Evolutionary conservation across 2,113 vertebrate species (phyloP).

Genomic region (Anguilla rostrata): DNA sequence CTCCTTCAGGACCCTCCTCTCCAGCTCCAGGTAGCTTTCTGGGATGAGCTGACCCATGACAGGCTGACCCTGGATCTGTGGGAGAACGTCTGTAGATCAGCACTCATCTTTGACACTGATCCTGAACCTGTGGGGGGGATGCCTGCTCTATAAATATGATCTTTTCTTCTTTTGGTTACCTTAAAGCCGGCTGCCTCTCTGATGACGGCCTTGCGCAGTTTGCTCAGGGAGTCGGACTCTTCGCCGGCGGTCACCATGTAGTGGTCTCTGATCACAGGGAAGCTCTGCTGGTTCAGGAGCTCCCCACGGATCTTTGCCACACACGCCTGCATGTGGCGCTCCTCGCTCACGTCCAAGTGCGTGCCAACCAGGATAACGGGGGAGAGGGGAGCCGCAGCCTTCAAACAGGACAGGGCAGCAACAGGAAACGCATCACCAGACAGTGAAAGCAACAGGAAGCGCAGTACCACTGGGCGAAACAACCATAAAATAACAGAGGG

Average conservation of each 20-base stretch:
- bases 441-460: background rate
- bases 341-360: constrained; percentile 82
- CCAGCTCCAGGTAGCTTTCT: constrained; percentile 91
- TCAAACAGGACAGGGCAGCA: background rate
- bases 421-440: background rate
- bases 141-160: no score
- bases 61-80: constrained; percentile 87
- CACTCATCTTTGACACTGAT: background rate
- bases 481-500: background rate
- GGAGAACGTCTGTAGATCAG: constrained; percentile 34
- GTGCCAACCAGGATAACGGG: constrained; percentile 95
- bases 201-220: constrained; percentile 83
- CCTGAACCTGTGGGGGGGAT: background rate
- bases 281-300: constrained; percentile 80
- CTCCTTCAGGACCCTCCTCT: constrained; percentile 81
- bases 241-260: constrained; percentile 83
- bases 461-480: background rate
- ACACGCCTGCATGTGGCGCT: constrained; percentile 78
- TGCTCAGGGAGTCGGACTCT: constrained; percentile 81
- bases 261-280: constrained; percentile 82
- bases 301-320: constrained; percentile 80
- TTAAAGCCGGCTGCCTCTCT: constrained; percentile 85
- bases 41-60: constrained; percentile 95
- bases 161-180: constrained; percentile 57
- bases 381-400: constrained; percentile 86